Evolutionary conservation across 2,888 invertebrate genomes (phyloP), one percentile per base, ranked within the genome.

Genomic region (Tetragonula carbonaria): DNA sequence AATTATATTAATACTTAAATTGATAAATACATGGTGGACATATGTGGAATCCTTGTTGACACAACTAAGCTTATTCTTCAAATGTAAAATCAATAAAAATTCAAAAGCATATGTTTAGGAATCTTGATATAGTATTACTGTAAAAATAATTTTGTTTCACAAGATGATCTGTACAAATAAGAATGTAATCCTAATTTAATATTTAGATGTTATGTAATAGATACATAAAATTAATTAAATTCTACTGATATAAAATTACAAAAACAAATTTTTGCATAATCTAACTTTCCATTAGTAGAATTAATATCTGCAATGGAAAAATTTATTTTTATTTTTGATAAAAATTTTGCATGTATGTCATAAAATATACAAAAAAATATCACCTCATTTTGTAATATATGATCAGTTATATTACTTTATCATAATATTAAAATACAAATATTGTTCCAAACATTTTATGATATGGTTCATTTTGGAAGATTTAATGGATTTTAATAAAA

Each of bases 151-250:
- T 72, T 74, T 21, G 18, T 70, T 77, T 78, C 18, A 16, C 62
- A 98, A 98, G 96, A 96, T 74, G 98, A 98, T 84, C 95, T 98
- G 72, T 99, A 99, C 94, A 96, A 95, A 80, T 96, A 97, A 94
- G 98, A 99, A 95, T 99, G 99, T 93, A 97, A 97, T 0, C 96
- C 97, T 0, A 97, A 97, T 94, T 98, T 98, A 91, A 99, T 98
- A 0, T 95, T 98, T 76, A 95, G 98, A 3, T 99, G 99, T 93
- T 97, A 98, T 93, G 97, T 98, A 0, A 99, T 99, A 0, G 99
- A 99, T 94, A 95, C 98, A 66, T 97, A 98, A 0, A 97, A 98
- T 0, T 96, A 98, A 86, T 95, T 98, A 57, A 98, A 98, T 0
- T 96, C 97, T 0, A 97, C 99, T 72, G 96, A 97, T 91, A 95